Evolutionary conservation across 2,888 invertebrate genomes (phyloP).

Genomic region (Drosophila dives): DNA sequence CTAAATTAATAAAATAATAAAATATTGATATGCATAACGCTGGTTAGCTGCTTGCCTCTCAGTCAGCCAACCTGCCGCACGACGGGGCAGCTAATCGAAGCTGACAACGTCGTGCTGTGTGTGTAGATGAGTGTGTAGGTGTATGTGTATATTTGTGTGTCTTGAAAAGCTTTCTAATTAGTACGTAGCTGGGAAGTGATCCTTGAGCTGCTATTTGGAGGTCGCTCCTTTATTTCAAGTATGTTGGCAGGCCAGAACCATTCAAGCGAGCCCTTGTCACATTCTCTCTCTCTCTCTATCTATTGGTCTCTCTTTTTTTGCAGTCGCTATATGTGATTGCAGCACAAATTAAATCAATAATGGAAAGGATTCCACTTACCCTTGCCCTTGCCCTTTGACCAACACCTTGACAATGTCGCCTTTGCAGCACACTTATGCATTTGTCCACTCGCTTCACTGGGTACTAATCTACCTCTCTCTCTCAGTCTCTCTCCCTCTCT

Average conservation of each 20-base stretch:
- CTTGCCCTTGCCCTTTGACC: constrained; percentile 43
- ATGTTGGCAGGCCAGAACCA: constrained; percentile 9
- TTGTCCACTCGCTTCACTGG: constrained; percentile 40
- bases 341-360: constrained; percentile 64
- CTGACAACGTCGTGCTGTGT: constrained; percentile 33
- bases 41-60: constrained; percentile 16
- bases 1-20: constrained; percentile 75
- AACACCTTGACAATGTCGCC: constrained; percentile 53
- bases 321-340: constrained; percentile 11
- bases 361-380: constrained; percentile 14
- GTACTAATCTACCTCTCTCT: constrained; percentile 20
- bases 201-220: constrained; percentile 62
- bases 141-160: constrained; percentile 25
- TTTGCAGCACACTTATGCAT: constrained; percentile 5
- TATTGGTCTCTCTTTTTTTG: not conserved
- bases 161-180: constrained; percentile 75
- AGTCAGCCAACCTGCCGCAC: constrained; percentile 41
- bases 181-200: constrained; percentile 65
- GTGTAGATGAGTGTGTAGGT: constrained; percentile 27
- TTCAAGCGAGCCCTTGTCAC: constrained; percentile 56
- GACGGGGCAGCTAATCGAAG: constrained; percentile 35
- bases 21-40: constrained; percentile 67
- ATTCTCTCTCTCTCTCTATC: constrained; percentile 6
- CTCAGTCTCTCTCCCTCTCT: too few species aligned
- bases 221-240: constrained; percentile 41